Evolutionary conservation across 1,140 invertebrate species (phyloP), one percentile per base, ranked within the genome.

Genomic region (Trachymyrmex septentrionalis): DNA sequence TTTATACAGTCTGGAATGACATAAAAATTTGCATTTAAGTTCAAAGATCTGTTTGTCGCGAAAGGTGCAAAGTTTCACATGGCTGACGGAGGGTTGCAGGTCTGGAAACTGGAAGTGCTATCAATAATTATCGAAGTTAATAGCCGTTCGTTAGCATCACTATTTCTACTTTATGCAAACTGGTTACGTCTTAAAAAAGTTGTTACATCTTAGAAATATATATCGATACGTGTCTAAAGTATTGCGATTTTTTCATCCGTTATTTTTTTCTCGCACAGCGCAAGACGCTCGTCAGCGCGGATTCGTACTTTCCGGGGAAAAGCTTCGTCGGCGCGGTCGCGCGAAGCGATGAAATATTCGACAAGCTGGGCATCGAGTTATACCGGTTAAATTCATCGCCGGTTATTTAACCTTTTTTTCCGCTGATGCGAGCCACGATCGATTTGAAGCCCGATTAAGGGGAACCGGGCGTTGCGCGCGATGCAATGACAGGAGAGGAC

Each of bases 331-430:
- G 12, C n/a, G 64, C 10, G 64, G 9, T 55, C 48, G 19, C 38
- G 77, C 78, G 77, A 71, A 27, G 44, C 85, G 85, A 86, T 71
- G 85, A 82, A 86, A 86, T 86, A 86, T 86, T 86, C 76, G 77
- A 82, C 85, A 66, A 71, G 76, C 64, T 69, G 67, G 38, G 64
- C 66, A 81, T 82, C 64, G 77, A 82, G 66, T 86, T 81, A 81
- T 81, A 71, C 66, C 63, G 27, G 76, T 44, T 75, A 84, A 82
- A 84, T 84, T 84, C 80, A 84, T 66, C 66, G 66, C 76, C 85
- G 53, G 64, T 82, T 86, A 67, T 80, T 82, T 81, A 80, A 71
- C 85, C 66, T 71, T 86, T 80, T 85, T 80, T 71, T 86, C 77
- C 85, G 50, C 75, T 50, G 63, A 81, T 69, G 69, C 77, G 63